Evolutionary conservation across 2,113 vertebrate species (phyloP), one percentile per base, ranked within the genome.

Genomic region (Cairina moschata): DNA sequence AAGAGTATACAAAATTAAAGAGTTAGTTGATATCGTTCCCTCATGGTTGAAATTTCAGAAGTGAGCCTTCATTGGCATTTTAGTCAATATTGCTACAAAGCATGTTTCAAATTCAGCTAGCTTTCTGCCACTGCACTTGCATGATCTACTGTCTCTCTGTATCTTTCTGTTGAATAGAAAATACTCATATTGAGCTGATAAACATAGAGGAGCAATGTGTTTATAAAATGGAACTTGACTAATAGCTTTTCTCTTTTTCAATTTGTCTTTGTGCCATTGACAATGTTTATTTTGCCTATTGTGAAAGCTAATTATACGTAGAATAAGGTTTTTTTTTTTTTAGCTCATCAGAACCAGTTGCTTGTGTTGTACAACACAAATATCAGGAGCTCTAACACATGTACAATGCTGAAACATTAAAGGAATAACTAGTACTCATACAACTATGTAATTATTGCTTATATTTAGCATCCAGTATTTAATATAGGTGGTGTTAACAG

Each of bases 81-180:
- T 73, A 82, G 56, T 88, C 52, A 60, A 2, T 89, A 66, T 40
- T 79, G n/a, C 55, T 85, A 26, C 38, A 67, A 91, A 62, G 52
- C 1, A 9, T 22, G 14, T 94, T 96, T 88, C 65, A 88, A 71
- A 74, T 63, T 46, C 63, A 79, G 62, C 66, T 42, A 72, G 52
- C 90, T 94, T 93, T 83, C 87, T 90, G 73, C 82, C 60, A 42
- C 59, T 93, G 85, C 72, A 50, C 59, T 88, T 91, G 85, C 72
- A 90, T 88, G 78, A 25, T 63, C 50, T 40, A 26, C 65, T 79
- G 25, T 69, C 36, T 52, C 58, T 86, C 56, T 86, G 29, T 82
- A 31, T 65, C 83, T 81, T 77, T 44, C 63, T 89, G 25, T 90
- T 58, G 40, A 75, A 76, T 48, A 62, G 46, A 65, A 80, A 87